Base-by-base conservation (phyloP, 2,797 vertebrate genomes). In the Tachyglossus aculeatus region DNA sequence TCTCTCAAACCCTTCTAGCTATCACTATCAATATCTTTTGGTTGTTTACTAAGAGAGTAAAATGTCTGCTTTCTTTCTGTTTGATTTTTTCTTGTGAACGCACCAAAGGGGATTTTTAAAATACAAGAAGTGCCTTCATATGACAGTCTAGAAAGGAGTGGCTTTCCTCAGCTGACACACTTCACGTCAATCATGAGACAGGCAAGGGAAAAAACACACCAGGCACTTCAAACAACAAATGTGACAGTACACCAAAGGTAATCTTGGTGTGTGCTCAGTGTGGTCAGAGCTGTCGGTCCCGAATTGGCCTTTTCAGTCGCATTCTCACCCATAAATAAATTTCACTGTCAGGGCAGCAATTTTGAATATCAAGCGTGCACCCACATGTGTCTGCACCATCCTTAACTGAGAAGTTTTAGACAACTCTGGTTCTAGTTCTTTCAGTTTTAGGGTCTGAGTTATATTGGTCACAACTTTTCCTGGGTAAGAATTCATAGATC, bases 231-330 rank as follows among this genome's bases (percentile, higher is more conserved):
- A 52, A 75, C 70, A 1, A 0, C 54, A 45, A 48, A 12, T 24
- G 47, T 71, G 78, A 62, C 77, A 77, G 74, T 77, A 82, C 80
- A 73, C 80, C 79, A 72, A 72, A 60, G 67, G 64, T 51, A 67
- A 70, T 51, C 64, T 74, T 71, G 58, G 50, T 69, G 37, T 43
- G 19, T 70, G 47, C 37, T 81, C 73, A 58, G 70, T 41, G 38
- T 58, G 62, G 71, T 47, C 67, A 68, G 61, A 43, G 66, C 40
- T 71, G 52, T 51, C 4, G 1, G 67, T 53, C 70, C 40, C 39
- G 64, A 44, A 77, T 77, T 75, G 59, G 57, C 71, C 76, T 72
- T 72, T 69, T n/a, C 48, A 63, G 65, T 65, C 67, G 71, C 67
- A 58, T 47, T 56, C 60, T 77, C 21, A 15, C 9, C 16, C 4